Percentiles rank a stretch among this genome's conserved stretches.
These are phyloP conservation scores for Cotesia glomerata DNA, from an alignment of 1,140 invertebrate species.

Conservation along the genomic window DNA sequence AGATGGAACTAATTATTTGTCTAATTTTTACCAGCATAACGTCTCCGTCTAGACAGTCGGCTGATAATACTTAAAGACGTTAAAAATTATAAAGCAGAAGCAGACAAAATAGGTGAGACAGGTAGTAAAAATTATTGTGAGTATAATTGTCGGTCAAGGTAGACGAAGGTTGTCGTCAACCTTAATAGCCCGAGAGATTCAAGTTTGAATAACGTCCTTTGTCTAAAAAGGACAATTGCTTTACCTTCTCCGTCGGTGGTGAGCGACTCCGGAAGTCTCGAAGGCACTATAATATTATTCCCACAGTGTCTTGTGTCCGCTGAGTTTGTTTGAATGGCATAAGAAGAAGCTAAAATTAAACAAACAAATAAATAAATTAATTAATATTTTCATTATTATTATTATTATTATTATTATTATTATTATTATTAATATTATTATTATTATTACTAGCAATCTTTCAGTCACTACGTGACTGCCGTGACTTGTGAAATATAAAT, in stretches of 20 bases:
- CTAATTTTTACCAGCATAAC: too few relatives aligned
- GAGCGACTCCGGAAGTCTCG: constrained; percentile 70
- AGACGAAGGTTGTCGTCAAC: neutral
- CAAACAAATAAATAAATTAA: constrained; percentile 7
- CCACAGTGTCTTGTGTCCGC: constrained; percentile 60
- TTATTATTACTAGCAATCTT: too few relatives aligned
- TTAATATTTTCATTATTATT: neutral
- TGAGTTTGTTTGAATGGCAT: constrained; percentile 67
- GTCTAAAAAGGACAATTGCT: neutral
- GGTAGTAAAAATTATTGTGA: neutral
- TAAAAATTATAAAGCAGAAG: neutral
- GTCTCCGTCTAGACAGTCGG: too few relatives aligned
- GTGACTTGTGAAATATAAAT: too few relatives aligned
- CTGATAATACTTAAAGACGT: too few relatives aligned
- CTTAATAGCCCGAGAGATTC: too few relatives aligned
- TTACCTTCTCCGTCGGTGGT: constrained; percentile 79
- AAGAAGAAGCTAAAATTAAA: constrained; percentile 66
- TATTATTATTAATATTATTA: neutral
- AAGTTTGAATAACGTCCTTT: neutral
- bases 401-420: neutral
- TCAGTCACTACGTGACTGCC: too few relatives aligned
- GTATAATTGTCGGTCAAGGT: constrained; percentile 7
- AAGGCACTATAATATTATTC: constrained; percentile 59
- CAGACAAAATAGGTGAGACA: neutral
- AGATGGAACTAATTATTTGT: too few relatives aligned